A percentile compares a stretch with the other conserved stretches of the same genome.
phyloP scores from a whole-genome alignment of 2,888 invertebrate species.

The Ctenicera cuprea region DNA sequence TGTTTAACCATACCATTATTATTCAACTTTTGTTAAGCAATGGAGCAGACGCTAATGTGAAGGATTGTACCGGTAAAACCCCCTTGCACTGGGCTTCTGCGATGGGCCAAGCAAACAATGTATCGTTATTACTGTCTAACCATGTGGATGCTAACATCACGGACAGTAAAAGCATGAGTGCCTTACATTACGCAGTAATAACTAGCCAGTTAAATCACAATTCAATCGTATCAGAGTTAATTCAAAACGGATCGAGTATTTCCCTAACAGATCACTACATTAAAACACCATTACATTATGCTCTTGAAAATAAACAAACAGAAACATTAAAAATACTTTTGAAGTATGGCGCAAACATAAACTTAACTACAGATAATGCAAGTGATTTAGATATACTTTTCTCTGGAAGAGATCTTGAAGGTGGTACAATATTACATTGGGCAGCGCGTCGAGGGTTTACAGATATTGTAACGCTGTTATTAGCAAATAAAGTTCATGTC shows the following conservation, averaged over 20 bases:
- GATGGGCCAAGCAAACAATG: not conserved
- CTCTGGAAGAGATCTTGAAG: not conserved
- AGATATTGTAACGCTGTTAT: not conserved
- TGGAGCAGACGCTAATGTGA: not conserved
- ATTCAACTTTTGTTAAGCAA: not conserved
- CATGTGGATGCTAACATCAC: not conserved
- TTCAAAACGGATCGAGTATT: not conserved
- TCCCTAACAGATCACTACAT: not conserved
- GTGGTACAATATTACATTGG: not conserved
- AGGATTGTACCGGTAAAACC: not conserved
- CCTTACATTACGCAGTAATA: not conserved
- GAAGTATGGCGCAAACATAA: not conserved
- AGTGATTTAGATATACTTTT: not conserved
- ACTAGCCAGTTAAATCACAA: not conserved
- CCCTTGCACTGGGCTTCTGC: not conserved
- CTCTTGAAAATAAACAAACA: not conserved
- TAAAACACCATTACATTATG: slow-evolving; percentile 5
- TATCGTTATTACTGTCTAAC: not conserved
- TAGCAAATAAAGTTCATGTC: not conserved
- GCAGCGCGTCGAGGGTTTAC: not conserved
- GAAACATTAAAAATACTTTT: not conserved
- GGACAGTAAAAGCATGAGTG: not conserved
- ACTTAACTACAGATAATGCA: too few species aligned
- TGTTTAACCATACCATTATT: not conserved
- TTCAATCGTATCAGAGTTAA: not conserved